Evolutionary conservation across 2,797 vertebrate genomes (phyloP).

Genomic region (Halcyon badia): DNA sequence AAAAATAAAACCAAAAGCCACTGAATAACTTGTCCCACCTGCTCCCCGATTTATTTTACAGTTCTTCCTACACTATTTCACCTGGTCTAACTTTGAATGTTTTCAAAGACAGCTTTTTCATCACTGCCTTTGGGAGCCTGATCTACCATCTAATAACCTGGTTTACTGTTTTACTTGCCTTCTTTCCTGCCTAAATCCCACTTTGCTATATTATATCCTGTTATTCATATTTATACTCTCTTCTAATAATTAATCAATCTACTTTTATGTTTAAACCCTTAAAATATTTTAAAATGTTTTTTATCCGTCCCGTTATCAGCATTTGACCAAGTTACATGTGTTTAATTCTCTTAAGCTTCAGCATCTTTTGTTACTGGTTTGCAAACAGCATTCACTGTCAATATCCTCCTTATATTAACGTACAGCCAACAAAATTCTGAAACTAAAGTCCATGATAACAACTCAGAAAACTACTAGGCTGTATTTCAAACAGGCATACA

Average conservation of each 20-base stretch:
- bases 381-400: not conserved
- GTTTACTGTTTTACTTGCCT: not conserved
- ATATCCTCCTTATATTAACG: not conserved
- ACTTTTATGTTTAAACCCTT: not conserved
- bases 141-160: not conserved
- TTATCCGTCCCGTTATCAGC: not conserved
- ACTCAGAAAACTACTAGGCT: not conserved
- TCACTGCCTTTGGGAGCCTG: not conserved
- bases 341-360: not conserved
- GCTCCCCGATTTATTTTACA: not conserved
- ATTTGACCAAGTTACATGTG: not conserved
- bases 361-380: not conserved
- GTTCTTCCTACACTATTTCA: not conserved
- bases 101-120: not conserved
- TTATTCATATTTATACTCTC: not conserved
- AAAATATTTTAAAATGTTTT: constrained; percentile 4
- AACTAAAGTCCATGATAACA: not conserved
- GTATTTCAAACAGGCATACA: not conserved
- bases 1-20: not conserved
- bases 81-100: not conserved
- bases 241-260: not conserved
- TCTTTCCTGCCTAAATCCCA: not conserved
- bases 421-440: not conserved
- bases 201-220: not conserved
- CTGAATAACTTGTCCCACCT: not conserved